Percentiles rank a stretch among this genome's conserved stretches.
These are phyloP conservation scores for Aporophyla nigra DNA, from an alignment of 2,888 invertebrate species.

Conservation along the genomic window DNA sequence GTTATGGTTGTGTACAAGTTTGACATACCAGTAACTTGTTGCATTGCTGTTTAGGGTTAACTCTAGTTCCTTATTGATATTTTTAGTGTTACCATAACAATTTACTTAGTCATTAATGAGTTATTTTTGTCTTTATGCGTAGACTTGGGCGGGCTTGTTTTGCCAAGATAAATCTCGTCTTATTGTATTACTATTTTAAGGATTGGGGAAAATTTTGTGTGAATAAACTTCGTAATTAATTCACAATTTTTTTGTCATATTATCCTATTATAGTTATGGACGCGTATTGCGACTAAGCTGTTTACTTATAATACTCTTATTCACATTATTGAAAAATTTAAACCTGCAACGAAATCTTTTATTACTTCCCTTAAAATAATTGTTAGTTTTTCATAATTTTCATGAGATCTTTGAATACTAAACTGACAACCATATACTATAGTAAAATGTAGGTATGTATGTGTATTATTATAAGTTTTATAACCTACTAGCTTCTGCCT, in stretches of 20 bases:
- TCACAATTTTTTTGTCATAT: not conserved
- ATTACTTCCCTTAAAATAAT: not conserved
- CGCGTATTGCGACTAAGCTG: no score
- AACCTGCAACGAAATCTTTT: not conserved
- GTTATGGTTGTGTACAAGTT: constrained; percentile 59
- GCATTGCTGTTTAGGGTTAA: constrained; percentile 75
- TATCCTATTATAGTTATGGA: not conserved
- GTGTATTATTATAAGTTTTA: no score
- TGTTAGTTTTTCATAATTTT: not conserved
- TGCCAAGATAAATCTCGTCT: not conserved
- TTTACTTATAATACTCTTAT: not conserved
- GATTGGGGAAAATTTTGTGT: not conserved
- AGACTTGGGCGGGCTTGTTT: constrained; percentile 1
- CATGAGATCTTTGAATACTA: not conserved
- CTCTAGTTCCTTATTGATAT: constrained; percentile 76
- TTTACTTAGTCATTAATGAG: constrained; percentile 33
- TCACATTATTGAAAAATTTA: not conserved
- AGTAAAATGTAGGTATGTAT: no score
- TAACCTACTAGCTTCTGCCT: no score
- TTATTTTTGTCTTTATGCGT: constrained; percentile 22
- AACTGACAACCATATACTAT: not conserved
- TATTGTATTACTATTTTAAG: not conserved
- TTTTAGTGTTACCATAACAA: constrained; percentile 68
- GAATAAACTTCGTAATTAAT: not conserved
- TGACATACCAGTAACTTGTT: constrained; percentile 75